Conservation (phyloP, 2,888 invertebrate genomes). For the Hemithea aestivaria region DNA sequence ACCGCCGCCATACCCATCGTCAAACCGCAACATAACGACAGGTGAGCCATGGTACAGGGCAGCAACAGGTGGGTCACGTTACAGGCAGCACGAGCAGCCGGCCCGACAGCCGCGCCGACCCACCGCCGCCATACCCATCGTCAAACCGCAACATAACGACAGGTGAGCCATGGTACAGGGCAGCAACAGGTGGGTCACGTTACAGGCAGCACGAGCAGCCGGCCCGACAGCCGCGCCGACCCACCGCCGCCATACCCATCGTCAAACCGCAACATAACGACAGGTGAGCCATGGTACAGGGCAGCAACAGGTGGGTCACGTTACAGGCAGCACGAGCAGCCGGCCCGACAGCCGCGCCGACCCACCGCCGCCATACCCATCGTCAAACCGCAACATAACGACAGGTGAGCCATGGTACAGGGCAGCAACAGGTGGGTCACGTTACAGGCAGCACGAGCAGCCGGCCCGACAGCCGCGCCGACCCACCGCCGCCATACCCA, state of each 20-base stretch:
- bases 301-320: conserved; percentile 81
- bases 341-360: conserved; percentile 73
- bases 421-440: conserved; percentile 80
- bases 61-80: conserved; percentile 82
- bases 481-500: conserved; percentile 92
- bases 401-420: conserved; percentile 23
- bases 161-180: conserved; percentile 21
- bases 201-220: conserved; percentile 84
- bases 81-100: conserved; percentile 84
- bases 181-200: conserved; percentile 83
- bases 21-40: conserved; percentile 68
- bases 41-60: conserved; percentile 19
- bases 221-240: conserved; percentile 77
- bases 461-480: conserved; percentile 74
- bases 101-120: conserved; percentile 80
- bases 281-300: conserved; percentile 20
- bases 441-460: conserved; percentile 86
- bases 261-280: conserved; percentile 76
- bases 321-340: conserved; percentile 85
- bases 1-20: conserved; percentile 92
- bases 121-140: conserved; percentile 91
- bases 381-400: conserved; percentile 76
- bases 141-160: conserved; percentile 74
- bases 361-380: conserved; percentile 93
- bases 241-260: conserved; percentile 92